These are phyloP conservation scores for Marisa cornuarietis DNA, from an alignment of 1,140 invertebrate genomes.

Conservation along the genomic window DNA sequence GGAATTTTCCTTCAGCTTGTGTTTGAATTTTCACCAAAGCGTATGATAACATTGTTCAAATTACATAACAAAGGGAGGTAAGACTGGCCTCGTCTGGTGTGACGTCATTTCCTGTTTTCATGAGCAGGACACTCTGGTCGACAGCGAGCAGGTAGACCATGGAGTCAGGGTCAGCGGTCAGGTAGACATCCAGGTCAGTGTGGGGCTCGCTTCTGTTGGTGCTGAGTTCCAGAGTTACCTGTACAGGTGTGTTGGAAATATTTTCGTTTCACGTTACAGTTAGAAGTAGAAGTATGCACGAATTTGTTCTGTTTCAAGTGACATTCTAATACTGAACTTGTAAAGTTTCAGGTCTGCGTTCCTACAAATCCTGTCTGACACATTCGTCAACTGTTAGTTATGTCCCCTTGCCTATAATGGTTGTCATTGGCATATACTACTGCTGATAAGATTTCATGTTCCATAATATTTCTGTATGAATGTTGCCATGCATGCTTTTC, in stretches of 20 bases:
- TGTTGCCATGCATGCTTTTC: too few relatives aligned
- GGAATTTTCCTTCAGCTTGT: neutral
- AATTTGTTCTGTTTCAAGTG: too few relatives aligned
- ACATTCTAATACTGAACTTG: too few relatives aligned
- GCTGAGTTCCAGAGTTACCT: constrained; percentile 63
- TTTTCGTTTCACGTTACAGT: too few relatives aligned
- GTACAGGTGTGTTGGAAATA: neutral
- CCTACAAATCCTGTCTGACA: too few relatives aligned
- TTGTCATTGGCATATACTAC: too few relatives aligned
- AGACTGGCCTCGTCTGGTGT: constrained; percentile 67
- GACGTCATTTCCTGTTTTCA: constrained; percentile 76
- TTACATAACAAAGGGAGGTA: neutral
- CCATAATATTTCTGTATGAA: too few relatives aligned
- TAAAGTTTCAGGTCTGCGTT: too few relatives aligned
- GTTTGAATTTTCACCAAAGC: neutral
- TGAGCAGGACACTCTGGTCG: constrained; percentile 84
- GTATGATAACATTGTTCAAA: neutral
- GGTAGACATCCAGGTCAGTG: constrained; percentile 76
- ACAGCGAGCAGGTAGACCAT: constrained; percentile 88
- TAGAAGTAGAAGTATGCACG: too few relatives aligned
- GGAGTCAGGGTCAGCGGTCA: constrained; percentile 85
- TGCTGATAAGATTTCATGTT: too few relatives aligned
- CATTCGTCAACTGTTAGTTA: too few relatives aligned
- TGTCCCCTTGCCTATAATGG: too few relatives aligned
- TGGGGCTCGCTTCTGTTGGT: constrained; percentile 74